Evolutionary conservation across 2,888 invertebrate genomes (phyloP).

Genomic region (Acrobasis repandana): DNA sequence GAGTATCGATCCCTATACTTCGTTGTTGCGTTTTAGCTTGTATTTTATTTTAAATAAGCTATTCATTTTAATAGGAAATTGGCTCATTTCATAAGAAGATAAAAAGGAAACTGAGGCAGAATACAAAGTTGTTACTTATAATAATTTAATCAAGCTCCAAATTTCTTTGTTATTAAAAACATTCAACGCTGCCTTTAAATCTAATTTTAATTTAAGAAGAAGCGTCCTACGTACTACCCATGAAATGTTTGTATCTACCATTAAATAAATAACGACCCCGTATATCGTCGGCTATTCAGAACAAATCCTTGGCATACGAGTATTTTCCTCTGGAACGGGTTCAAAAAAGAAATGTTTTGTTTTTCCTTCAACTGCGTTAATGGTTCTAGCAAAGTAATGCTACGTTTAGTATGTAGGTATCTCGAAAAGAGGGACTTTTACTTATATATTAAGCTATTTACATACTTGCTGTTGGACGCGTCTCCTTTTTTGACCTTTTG

Average conservation of each 20-base stretch:
- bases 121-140: background rate
- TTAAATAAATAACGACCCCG: conserved; percentile 39
- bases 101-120: background rate
- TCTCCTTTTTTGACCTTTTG: too few relatives aligned
- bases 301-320: conserved; percentile 33
- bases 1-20: background rate
- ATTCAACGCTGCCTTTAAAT: too few relatives aligned
- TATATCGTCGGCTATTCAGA: conserved; percentile 38
- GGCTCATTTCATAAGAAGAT: background rate
- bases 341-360: conserved; percentile 33
- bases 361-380: conserved; percentile 37
- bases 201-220: too few relatives aligned
- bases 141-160: too few relatives aligned
- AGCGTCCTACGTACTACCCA: too few relatives aligned
- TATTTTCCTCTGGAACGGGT: conserved; percentile 36
- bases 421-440: too few relatives aligned
- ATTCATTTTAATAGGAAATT: conserved; percentile 11
- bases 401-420: background rate
- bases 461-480: too few relatives aligned
- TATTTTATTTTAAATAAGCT: background rate
- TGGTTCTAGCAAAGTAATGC: conserved; percentile 27
- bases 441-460: too few relatives aligned
- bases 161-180: too few relatives aligned
- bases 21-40: background rate
- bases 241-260: background rate